Evolutionary conservation across 2,888 invertebrate species (phyloP).

Genomic region (Barypeithes pellucidus): DNA sequence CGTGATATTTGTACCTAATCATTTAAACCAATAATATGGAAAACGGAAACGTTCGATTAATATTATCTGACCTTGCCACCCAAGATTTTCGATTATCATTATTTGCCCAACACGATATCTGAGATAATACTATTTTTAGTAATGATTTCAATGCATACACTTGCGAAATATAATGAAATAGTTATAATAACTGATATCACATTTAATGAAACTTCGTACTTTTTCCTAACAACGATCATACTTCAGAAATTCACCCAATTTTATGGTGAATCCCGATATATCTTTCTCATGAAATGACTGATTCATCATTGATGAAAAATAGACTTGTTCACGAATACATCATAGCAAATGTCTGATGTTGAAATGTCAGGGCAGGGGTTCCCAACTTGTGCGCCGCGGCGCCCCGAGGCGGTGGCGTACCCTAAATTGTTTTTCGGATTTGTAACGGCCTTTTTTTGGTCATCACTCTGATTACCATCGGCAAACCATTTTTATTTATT

Average conservation of each 20-base stretch:
- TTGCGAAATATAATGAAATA: constrained; percentile 13
- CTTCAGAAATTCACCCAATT: background rate
- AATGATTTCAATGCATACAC: constrained; percentile 37
- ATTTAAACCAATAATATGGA: constrained; percentile 13
- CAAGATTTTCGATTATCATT: constrained; percentile 39
- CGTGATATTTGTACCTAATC: background rate
- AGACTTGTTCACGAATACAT: no score
- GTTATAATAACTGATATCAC: background rate
- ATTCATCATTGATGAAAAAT: no score
- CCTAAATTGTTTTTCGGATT: no score
- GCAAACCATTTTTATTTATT: no score
- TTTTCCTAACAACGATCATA: background rate
- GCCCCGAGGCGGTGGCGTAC: no score
- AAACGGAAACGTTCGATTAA: constrained; percentile 38
- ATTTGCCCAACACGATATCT: constrained; percentile 36
- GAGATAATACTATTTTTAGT: constrained; percentile 46
- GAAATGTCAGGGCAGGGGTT: no score
- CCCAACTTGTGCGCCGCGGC: no score
- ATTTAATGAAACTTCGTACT: constrained; percentile 1
- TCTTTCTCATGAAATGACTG: no score
- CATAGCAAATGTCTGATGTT: no score
- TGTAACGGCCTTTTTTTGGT: no score
- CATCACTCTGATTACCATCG: no score
- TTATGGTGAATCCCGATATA: background rate
- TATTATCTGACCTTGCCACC: constrained; percentile 43